Evolutionary conservation across 2,797 vertebrate species (phyloP).

Genomic region (Poliocrania exsul): DNA sequence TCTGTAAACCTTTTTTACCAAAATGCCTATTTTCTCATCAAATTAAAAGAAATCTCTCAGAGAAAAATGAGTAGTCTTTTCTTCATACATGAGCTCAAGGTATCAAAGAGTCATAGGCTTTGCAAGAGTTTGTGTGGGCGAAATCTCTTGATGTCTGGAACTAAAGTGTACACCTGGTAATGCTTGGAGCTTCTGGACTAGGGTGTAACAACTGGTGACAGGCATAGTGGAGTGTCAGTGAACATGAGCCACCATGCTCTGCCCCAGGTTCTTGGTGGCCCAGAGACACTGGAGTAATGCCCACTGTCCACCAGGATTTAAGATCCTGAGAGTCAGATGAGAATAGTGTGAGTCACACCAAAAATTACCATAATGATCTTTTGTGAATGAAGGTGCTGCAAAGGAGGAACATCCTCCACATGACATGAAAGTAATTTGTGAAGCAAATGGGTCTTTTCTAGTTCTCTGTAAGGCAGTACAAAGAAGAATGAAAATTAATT

Average conservation of each 20-base stretch:
- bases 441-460: background rate
- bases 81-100: no score
- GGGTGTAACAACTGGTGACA: background rate
- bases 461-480: background rate
- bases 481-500: background rate
- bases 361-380: background rate
- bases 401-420: background rate
- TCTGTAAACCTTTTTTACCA: no score
- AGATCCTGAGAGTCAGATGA: background rate
- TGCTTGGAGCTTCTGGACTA: no score
- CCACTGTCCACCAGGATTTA: background rate
- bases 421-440: background rate
- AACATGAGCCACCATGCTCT: background rate
- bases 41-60: no score
- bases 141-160: no score
- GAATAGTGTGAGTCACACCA: background rate
- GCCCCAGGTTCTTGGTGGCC: background rate
- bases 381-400: background rate
- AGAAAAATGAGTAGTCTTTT: no score
- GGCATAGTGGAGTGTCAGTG: background rate
- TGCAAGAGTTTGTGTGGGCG: no score
- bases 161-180: no score
- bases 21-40: no score
- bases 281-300: background rate
- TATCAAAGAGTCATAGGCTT: no score